Conservation (phyloP, 2,888 invertebrate species). For the Lithophane socia region DNA sequence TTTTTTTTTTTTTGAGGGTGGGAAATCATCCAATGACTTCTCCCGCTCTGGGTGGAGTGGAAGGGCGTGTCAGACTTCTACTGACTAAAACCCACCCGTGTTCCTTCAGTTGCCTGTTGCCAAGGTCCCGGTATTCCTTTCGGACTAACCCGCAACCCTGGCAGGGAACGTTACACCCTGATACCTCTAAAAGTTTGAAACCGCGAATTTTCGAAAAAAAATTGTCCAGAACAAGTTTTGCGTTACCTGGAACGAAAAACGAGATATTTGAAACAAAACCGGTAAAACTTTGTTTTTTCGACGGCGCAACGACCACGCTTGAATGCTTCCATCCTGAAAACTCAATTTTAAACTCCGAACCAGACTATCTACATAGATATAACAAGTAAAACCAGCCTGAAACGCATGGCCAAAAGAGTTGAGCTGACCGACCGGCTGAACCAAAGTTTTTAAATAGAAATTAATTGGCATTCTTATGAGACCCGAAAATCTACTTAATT, state of each 20-base stretch:
- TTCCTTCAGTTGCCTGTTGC: too few relatives aligned
- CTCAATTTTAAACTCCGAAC: conserved; percentile 29
- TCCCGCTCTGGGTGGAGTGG: too few relatives aligned
- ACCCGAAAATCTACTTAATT: not conserved
- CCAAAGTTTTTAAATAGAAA: not conserved
- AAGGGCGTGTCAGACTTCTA: too few relatives aligned
- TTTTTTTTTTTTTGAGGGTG: too few relatives aligned
- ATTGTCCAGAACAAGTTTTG: not conserved
- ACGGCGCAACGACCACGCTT: not conserved
- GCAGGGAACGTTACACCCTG: too few relatives aligned
- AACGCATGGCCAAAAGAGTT: conserved; percentile 4
- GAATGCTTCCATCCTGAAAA: conserved; percentile 29
- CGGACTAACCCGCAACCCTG: too few relatives aligned
- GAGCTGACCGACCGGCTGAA: not conserved
- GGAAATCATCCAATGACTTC: too few relatives aligned
- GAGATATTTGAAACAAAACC: not conserved
- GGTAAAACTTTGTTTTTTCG: conserved; percentile 6
- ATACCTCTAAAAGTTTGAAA: not conserved
- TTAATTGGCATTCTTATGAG: not conserved
- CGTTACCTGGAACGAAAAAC: not conserved
- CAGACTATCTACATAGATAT: not conserved
- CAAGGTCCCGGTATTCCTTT: too few relatives aligned
- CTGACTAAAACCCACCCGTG: too few relatives aligned
- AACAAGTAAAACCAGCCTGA: not conserved
- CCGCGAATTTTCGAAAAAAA: not conserved